phyloP scores from a whole-genome alignment of 2,113 vertebrate species.

The Microcebus tavaratra region DNA sequence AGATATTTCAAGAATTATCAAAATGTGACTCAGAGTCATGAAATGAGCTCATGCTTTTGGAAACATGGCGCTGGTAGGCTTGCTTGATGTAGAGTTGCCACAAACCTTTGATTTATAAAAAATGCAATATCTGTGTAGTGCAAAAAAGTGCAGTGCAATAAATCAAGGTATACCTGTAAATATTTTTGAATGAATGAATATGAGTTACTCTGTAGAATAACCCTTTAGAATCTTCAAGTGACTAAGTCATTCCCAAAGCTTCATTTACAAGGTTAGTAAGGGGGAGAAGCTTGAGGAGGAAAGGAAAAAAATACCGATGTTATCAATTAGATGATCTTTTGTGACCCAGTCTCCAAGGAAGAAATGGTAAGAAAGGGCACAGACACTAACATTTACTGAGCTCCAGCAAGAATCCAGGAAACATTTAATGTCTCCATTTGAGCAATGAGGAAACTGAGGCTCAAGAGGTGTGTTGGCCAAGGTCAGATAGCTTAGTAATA shows the following conservation, averaged over 20 bases:
- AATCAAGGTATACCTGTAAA: not conserved
- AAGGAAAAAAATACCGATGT: not conserved
- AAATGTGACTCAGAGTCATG: not conserved
- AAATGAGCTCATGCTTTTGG: not conserved
- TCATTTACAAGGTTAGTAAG: not conserved
- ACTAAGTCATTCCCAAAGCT: conserved; percentile 8
- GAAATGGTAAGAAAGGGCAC: not conserved
- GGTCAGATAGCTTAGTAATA: not conserved
- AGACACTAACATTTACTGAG: not conserved
- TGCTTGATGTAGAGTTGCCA: not conserved
- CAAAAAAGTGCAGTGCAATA: not conserved
- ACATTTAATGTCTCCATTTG: not conserved
- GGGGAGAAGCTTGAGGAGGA: not conserved
- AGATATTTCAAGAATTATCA: not conserved
- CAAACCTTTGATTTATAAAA: not conserved
- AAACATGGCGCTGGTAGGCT: not conserved
- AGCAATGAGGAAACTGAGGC: conserved; percentile 20
- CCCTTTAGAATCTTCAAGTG: not conserved
- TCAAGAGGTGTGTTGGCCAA: conserved; percentile 4
- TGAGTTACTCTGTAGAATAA: conserved; percentile 39
- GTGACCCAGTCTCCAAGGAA: not conserved
- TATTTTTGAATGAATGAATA: conserved; percentile 35
- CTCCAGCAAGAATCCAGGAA: not conserved
- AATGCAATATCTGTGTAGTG: not conserved
- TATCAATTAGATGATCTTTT: conserved; percentile 12